Conservation (phyloP, 2,797 vertebrate species). For the Cyprinella venusta region DNA sequence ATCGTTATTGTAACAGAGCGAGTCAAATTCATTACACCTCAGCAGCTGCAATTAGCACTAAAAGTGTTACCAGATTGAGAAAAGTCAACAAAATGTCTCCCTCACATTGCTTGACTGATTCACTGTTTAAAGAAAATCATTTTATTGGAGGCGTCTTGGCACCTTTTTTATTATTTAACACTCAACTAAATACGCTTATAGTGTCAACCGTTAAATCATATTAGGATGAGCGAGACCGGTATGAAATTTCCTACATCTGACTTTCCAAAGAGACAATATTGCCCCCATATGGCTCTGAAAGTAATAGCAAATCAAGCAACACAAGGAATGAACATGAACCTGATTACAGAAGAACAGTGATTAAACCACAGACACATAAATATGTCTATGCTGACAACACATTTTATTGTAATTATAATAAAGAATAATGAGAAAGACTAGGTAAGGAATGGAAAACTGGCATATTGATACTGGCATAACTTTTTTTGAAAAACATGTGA, state of each 20-base stretch:
- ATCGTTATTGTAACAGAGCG: not conserved
- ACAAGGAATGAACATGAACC: not conserved
- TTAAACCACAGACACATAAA: not conserved
- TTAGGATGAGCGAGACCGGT: not conserved
- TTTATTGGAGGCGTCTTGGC: constrained; percentile 12
- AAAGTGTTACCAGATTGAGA: not conserved
- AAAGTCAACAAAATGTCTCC: not conserved
- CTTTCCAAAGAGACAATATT: constrained; percentile 75
- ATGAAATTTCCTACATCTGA: constrained; percentile 34
- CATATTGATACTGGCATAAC: not conserved
- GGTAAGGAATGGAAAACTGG: not conserved
- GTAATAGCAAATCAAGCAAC: constrained; percentile 1
- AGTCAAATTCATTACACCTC: constrained; percentile 2
- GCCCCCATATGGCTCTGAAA: constrained; percentile 73
- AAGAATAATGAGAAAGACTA: not conserved
- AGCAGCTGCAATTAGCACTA: not conserved
- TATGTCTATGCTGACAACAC: not conserved
- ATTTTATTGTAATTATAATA: not conserved
- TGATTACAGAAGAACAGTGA: not conserved
- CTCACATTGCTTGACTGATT: not conserved
- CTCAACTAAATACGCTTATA: not conserved
- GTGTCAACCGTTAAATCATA: constrained; percentile 7
- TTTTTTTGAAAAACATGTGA: not conserved
- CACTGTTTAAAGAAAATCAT: not conserved
- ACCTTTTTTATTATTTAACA: constrained; percentile 31